Conservation (phyloP, 2,113 vertebrate genomes). For the Cololabis saira region DNA sequence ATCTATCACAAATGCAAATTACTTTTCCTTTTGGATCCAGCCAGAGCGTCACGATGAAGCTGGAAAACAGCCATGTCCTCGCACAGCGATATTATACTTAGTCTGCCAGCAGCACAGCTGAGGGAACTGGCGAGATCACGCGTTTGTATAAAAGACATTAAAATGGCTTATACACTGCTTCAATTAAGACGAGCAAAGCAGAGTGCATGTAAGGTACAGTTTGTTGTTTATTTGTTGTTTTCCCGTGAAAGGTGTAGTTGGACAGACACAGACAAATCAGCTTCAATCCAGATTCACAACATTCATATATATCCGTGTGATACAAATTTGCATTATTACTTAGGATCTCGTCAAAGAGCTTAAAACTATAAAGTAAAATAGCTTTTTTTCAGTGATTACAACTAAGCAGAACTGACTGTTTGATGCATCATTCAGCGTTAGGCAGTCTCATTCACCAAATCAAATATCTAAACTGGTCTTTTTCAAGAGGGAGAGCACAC, state of each 20-base stretch:
- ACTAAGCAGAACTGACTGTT: too few species aligned
- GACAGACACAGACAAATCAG: background rate
- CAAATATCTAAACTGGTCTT: too few species aligned
- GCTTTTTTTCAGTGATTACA: too few species aligned
- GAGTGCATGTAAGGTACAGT: conserved; percentile 18
- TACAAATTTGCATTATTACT: conserved; percentile 49
- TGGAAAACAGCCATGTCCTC: conserved; percentile 60
- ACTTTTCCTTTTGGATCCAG: conserved; percentile 30
- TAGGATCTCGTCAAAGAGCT: conserved; percentile 59
- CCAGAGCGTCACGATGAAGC: conserved; percentile 57
- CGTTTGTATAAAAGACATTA: conserved; percentile 52
- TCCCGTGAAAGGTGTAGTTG: background rate
- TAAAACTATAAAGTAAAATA: conserved; percentile 62
- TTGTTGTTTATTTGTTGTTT: background rate
- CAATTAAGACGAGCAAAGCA: conserved; percentile 49
- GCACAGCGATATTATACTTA: conserved; percentile 52
- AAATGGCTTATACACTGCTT: conserved; percentile 19
- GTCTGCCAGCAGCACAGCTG: conserved; percentile 59
- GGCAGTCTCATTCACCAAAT: too few species aligned
- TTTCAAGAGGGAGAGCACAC: too few species aligned
- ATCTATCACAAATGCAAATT: conserved; percentile 48
- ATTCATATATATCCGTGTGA: conserved; percentile 56
- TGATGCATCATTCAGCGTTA: too few species aligned
- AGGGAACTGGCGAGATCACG: conserved; percentile 62
- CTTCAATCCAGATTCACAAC: conserved; percentile 65